phyloP scores from a whole-genome alignment of 2,113 vertebrate genomes.

The Oriolus oriolus region DNA sequence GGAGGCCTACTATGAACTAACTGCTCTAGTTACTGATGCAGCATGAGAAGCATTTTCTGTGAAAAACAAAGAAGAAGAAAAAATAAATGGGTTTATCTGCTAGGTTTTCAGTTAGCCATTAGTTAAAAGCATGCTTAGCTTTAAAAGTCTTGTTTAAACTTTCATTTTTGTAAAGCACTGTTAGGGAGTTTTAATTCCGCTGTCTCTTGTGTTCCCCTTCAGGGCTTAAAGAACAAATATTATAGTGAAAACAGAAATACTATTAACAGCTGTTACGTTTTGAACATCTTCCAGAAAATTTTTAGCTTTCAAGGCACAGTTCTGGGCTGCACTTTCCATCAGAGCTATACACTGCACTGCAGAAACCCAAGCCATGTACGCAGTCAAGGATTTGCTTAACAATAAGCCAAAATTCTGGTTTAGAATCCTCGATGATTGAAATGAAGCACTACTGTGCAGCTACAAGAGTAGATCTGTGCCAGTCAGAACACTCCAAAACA shows the following conservation, averaged over 20 bases:
- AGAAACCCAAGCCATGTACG: not conserved
- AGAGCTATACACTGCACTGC: not conserved
- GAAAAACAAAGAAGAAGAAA: not conserved
- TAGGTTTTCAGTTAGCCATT: not conserved
- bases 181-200: not conserved
- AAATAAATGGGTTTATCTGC: not conserved
- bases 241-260: not conserved
- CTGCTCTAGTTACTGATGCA: not conserved
- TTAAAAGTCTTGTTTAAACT: not conserved
- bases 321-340: not conserved
- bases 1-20: not conserved
- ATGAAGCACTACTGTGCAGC: not conserved
- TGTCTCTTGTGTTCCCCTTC: not conserved
- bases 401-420: not conserved
- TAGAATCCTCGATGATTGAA: not conserved
- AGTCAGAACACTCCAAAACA: not conserved
- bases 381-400: not conserved
- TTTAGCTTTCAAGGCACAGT: not conserved
- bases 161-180: not conserved
- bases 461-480: not conserved
- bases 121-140: not conserved
- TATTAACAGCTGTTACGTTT: not conserved
- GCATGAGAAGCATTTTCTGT: not conserved
- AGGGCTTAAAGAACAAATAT: not conserved
- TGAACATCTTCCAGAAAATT: not conserved